A percentile compares a stretch with the other conserved stretches of the same genome.
These are phyloP conservation scores for Nycticryphes semicollaris DNA, from an alignment of 2,113 vertebrate species.

Conservation along the genomic window DNA sequence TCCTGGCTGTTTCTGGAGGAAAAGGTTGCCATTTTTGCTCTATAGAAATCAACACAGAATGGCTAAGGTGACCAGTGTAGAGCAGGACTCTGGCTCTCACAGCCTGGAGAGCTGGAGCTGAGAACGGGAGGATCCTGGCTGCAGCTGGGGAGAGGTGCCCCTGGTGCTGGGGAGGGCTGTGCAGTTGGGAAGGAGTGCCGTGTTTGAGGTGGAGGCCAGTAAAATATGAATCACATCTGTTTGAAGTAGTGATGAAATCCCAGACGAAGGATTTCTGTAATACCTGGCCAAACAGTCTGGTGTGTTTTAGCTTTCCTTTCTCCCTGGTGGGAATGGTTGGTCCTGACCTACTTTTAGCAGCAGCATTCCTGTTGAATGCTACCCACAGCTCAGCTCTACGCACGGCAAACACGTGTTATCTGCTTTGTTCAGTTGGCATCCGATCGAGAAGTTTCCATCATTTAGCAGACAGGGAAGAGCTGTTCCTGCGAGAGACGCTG, in stretches of 20 bases:
- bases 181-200: slow-evolving; percentile 39
- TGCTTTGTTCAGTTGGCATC: neutral
- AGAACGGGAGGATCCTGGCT: neutral
- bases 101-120: neutral
- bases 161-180: slow-evolving; percentile 21
- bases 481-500: neutral
- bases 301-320: neutral
- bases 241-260: slow-evolving; percentile 66
- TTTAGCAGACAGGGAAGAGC: neutral
- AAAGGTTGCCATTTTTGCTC: neutral
- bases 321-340: neutral
- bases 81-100: neutral
- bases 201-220: slow-evolving; percentile 10
- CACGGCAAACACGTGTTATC: neutral
- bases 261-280: slow-evolving; percentile 54
- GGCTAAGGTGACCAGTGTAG: neutral
- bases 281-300: slow-evolving; percentile 40
- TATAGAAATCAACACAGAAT: neutral
- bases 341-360: slow-evolving; percentile 49
- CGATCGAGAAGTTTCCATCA: neutral
- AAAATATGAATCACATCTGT: slow-evolving; percentile 54
- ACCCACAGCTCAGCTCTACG: neutral
- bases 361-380: neutral
- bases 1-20: neutral
- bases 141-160: slow-evolving; percentile 7